Evolutionary conservation across 2,888 invertebrate genomes (phyloP).

Genomic region (Yponomeuta plumbellus): DNA sequence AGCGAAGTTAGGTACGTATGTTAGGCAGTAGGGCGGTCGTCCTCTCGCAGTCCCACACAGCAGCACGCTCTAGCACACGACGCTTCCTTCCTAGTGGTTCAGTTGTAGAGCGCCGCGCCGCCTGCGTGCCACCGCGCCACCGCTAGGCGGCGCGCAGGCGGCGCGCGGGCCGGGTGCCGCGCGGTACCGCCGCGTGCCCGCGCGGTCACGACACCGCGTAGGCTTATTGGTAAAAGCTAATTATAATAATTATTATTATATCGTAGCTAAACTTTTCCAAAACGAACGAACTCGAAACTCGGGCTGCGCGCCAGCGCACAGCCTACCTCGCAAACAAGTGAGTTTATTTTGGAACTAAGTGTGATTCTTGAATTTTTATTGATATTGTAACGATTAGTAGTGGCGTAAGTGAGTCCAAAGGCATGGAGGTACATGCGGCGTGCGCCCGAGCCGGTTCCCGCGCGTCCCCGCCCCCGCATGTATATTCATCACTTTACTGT

Average conservation of each 20-base stretch:
- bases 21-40: constrained; percentile 75
- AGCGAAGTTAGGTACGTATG: constrained; percentile 73
- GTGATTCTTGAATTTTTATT: constrained; percentile 82
- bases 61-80: constrained; percentile 10
- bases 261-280: constrained; percentile 77
- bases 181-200: constrained; percentile 15
- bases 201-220: constrained; percentile 59
- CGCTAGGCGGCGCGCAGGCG: constrained; percentile 10
- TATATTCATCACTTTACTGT: constrained; percentile 57
- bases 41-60: constrained; percentile 32
- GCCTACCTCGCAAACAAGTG: constrained; percentile 85
- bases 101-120: constrained; percentile 13
- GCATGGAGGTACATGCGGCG: constrained; percentile 50
- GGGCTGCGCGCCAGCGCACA: constrained; percentile 75
- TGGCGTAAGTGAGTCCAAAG: constrained; percentile 70
- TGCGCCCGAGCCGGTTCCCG: constrained; percentile 27
- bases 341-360: constrained; percentile 86
- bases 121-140: constrained; percentile 27
- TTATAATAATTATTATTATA: constrained; percentile 71
- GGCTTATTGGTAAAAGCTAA: constrained; percentile 75
- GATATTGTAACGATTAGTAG: constrained; percentile 77
- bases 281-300: constrained; percentile 78
- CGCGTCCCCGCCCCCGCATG: constrained; percentile 37
- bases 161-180: constrained; percentile 16
- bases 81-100: constrained; percentile 19